Percentiles rank a stretch among this genome's conserved stretches.
Conservation (phyloP, 2,888 invertebrate genomes). For the Elgonia sp. region DNA sequence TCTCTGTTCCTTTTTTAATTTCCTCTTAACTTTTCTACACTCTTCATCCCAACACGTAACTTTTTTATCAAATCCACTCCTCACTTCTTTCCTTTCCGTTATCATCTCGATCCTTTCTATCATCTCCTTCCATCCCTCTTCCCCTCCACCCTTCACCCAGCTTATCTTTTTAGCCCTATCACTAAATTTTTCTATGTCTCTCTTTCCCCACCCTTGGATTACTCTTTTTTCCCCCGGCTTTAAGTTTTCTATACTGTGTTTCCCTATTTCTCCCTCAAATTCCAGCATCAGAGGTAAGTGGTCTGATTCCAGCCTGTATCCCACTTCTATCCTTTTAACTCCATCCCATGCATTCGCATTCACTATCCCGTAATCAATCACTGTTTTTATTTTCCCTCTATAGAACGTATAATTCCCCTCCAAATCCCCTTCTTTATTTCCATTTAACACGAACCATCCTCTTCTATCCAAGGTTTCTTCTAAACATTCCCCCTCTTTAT, state of each 20-base stretch:
- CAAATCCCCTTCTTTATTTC: too few relatives aligned
- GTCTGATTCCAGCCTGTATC: conserved; percentile 4
- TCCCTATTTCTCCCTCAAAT: background rate
- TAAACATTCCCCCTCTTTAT: too few relatives aligned
- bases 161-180: background rate
- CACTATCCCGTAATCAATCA: conserved; percentile 1
- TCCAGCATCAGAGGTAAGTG: background rate
- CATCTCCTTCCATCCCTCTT: background rate
- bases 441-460: too few relatives aligned
- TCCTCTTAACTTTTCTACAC: too few relatives aligned
- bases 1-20: too few relatives aligned
- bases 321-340: background rate
- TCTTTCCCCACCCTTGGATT: background rate
- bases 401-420: too few relatives aligned
- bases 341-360: background rate
- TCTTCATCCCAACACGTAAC: background rate
- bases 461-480: too few relatives aligned
- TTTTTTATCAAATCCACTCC: background rate
- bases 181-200: background rate
- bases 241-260: too few relatives aligned
- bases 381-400: background rate
- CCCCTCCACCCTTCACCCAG: background rate
- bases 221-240: too few relatives aligned
- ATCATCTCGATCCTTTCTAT: too few relatives aligned
- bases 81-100: background rate